Evolutionary conservation across 2,888 invertebrate species (phyloP).

Genomic region (Lepidocyrtinus sp.): DNA sequence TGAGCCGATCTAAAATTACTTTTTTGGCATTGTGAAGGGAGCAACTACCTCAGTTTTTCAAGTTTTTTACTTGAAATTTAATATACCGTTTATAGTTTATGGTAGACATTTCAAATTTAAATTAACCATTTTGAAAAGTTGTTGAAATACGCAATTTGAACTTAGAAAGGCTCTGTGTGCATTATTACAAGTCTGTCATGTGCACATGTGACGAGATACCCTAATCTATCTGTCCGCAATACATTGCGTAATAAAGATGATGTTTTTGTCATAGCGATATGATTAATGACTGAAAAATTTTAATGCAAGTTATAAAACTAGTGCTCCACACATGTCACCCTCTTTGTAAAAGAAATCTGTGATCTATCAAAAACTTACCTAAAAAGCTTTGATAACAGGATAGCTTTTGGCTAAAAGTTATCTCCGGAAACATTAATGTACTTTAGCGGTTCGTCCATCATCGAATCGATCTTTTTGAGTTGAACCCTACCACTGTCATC

Average conservation of each 20-base stretch:
- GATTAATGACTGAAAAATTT: slow-evolving; percentile 11
- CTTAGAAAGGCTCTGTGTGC: too few relatives aligned
- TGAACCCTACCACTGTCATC: slow-evolving; percentile 7
- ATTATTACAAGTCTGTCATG: too few relatives aligned
- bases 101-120: too few relatives aligned
- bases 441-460: slow-evolving; percentile 16
- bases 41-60: too few relatives aligned
- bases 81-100: too few relatives aligned
- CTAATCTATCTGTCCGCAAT: background rate
- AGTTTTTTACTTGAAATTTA: too few relatives aligned
- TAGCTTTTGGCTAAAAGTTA: slow-evolving; percentile 2
- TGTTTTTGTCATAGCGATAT: background rate
- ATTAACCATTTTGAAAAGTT: too few relatives aligned
- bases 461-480: slow-evolving; percentile 11
- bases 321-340: background rate
- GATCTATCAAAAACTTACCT: slow-evolving; percentile 8
- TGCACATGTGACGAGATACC: too few relatives aligned
- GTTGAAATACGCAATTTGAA: too few relatives aligned
- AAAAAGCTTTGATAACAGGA: too few relatives aligned
- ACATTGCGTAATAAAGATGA: background rate
- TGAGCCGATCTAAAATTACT: too few relatives aligned
- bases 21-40: background rate
- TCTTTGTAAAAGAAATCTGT: background rate
- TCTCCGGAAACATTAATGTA: slow-evolving; percentile 15
- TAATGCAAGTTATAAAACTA: background rate